phyloP scores from a whole-genome alignment of 1,140 invertebrate genomes.

The Euwallacea fornicatus region DNA sequence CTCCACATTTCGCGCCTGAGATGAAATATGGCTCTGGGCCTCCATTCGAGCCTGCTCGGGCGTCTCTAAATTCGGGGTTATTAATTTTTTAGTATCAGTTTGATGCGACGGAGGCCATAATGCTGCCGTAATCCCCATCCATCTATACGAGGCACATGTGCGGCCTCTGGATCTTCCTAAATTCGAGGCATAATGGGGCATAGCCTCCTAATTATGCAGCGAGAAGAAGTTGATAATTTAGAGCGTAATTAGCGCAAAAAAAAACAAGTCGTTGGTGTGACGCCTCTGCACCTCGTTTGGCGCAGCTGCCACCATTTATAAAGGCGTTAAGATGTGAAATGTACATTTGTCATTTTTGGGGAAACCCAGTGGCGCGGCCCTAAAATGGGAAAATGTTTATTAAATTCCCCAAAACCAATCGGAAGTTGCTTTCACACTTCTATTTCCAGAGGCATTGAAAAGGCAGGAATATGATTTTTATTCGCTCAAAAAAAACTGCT shows the following conservation, averaged over 20 bases:
- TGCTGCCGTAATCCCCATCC: too few species aligned
- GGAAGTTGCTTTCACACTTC: conserved; percentile 7
- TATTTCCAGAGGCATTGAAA: conserved; percentile 11
- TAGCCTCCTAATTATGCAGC: conserved; percentile 9
- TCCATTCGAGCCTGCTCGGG: conserved; percentile 13
- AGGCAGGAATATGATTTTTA: conserved; percentile 24
- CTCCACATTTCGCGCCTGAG: conserved; percentile 10
- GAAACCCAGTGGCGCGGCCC: not conserved
- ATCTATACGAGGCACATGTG: too few species aligned
- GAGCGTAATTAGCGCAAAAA: conserved; percentile 11
- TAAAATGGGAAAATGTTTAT: not conserved
- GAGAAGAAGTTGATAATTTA: conserved; percentile 8
- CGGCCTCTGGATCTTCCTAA: too few species aligned
- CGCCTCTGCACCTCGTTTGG: conserved; percentile 5
- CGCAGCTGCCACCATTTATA: conserved; percentile 12
- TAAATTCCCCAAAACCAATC: conserved; percentile 14
- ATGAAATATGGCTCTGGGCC: conserved; percentile 15
- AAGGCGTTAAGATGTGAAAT: conserved; percentile 7
- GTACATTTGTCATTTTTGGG: conserved; percentile 5
- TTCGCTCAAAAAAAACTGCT: conserved; percentile 12
- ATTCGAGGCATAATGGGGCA: conserved; percentile 3
- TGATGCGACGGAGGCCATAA: not conserved
- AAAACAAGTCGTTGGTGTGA: not conserved
- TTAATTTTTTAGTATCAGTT: conserved; percentile 28
- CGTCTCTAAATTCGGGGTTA: conserved; percentile 22